A percentile compares a stretch with the other conserved stretches of the same genome.
Evolutionary conservation across 2,888 invertebrate species (phyloP).

Genomic region (Pristionchus japonicus): DNA sequence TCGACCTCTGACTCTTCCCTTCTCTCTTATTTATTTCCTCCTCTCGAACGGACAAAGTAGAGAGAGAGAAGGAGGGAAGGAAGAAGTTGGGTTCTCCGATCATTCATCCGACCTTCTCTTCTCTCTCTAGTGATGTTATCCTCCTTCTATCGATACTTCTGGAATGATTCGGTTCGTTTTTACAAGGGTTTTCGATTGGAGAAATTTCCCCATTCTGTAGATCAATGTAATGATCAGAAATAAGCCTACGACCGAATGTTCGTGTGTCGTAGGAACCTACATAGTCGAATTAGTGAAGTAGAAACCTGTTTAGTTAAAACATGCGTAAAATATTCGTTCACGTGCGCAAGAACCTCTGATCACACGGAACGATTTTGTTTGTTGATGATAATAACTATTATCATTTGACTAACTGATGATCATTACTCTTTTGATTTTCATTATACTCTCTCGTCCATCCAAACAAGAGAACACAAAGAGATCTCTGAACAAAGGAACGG

Average conservation of each 20-base stretch:
- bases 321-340: too few relatives aligned
- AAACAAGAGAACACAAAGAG: background rate
- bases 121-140: background rate
- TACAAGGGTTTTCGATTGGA: too few relatives aligned
- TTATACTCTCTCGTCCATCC: background rate
- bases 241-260: too few relatives aligned
- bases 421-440: background rate
- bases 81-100: background rate
- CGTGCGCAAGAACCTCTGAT: too few relatives aligned
- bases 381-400: background rate
- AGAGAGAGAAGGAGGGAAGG: background rate
- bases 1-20: background rate
- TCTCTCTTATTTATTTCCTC: conserved; percentile 36
- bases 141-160: conserved; percentile 6
- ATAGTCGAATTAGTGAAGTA: too few relatives aligned
- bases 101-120: background rate
- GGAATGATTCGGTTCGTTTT: background rate
- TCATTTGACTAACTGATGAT: background rate
- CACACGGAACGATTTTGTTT: background rate
- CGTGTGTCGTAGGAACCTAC: too few relatives aligned
- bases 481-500: background rate
- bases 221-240: too few relatives aligned
- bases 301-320: too few relatives aligned
- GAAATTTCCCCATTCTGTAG: too few relatives aligned
- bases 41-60: conserved; percentile 6